These are phyloP conservation scores for Phalacrocorax aristotelis DNA, from an alignment of 2,113 vertebrate species.

Conservation along the genomic window DNA sequence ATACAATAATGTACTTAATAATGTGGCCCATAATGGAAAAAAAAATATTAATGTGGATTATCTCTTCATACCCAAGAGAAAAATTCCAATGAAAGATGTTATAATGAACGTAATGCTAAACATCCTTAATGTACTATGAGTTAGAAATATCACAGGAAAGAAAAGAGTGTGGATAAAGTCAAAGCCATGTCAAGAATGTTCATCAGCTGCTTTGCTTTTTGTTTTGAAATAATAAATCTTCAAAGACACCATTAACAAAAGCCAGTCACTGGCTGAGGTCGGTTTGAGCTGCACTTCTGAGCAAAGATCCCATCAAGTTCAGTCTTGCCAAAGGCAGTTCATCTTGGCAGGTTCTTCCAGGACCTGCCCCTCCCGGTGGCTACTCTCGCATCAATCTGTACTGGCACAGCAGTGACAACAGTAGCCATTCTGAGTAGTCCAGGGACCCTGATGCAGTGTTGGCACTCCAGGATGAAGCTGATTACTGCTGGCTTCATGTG, in stretches of 20 bases:
- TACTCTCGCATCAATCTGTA: fast-evolving
- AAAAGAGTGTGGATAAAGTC: slow-evolving; percentile 1
- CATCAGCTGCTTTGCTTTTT: slow-evolving; percentile 15
- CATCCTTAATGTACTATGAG: neutral
- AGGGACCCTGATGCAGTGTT: neutral
- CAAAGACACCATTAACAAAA: neutral
- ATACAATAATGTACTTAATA: slow-evolving; percentile 27
- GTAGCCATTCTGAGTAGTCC: neutral
- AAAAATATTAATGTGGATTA: slow-evolving; percentile 46
- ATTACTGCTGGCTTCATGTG: neutral
- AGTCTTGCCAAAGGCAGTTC: neutral
- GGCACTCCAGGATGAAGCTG: neutral
- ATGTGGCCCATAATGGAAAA: slow-evolving; percentile 7
- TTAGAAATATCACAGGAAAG: neutral
- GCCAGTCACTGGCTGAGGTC: neutral
- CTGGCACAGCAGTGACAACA: neutral
- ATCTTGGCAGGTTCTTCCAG: neutral
- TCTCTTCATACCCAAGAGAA: slow-evolving; percentile 31
- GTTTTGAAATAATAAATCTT: slow-evolving; percentile 13
- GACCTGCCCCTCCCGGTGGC: neutral
- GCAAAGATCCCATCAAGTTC: neutral
- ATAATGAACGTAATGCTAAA: slow-evolving; percentile 28
- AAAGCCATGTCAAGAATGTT: slow-evolving; percentile 18
- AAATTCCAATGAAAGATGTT: neutral
- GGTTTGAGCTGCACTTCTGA: neutral